phyloP scores from a whole-genome alignment of 2,113 vertebrate species.

The human (Homo sapiens) region DNA sequence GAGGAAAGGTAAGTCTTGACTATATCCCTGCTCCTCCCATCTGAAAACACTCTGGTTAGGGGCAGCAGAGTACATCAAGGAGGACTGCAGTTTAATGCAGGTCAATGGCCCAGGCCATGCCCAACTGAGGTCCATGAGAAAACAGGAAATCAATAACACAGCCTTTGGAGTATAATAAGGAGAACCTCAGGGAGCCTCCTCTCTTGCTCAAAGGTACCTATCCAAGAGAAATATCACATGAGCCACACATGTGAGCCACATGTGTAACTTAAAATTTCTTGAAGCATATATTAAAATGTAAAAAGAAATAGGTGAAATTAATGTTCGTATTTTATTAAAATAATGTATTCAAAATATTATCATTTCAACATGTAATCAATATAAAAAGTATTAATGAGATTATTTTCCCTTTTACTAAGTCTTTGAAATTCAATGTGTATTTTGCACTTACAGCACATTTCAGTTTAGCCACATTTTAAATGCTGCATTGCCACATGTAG shows the following conservation, averaged over 20 bases:
- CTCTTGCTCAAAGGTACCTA: background rate
- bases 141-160: background rate
- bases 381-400: background rate
- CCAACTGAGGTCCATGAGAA: background rate
- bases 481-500: background rate
- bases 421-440: background rate
- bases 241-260: background rate
- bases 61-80: background rate
- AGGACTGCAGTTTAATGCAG: background rate
- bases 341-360: background rate
- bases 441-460: background rate
- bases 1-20: background rate
- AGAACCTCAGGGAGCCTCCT: background rate
- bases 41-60: background rate
- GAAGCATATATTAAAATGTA: background rate
- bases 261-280: background rate
- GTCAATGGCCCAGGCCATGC: background rate
- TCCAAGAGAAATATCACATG: background rate
- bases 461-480: background rate
- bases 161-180: background rate
- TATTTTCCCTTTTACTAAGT: background rate
- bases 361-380: background rate
- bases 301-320: background rate
- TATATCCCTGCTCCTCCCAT: too few species aligned
- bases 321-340: constrained; percentile 38